Base-by-base conservation (phyloP, 2,797 vertebrate species). In the Channa striata region DNA sequence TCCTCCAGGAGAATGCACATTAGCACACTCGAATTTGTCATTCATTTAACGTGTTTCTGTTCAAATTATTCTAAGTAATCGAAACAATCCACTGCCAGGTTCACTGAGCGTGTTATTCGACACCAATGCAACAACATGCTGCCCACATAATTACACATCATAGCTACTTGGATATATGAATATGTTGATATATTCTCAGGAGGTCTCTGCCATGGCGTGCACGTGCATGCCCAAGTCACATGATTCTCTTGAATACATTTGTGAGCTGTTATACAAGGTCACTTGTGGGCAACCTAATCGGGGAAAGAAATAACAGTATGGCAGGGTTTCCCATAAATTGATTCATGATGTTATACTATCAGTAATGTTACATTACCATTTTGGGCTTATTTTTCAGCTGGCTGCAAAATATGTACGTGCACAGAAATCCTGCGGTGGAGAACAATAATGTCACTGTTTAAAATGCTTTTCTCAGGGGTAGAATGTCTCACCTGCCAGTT, bases 61-160 rank as follows among this genome's bases (percentile, higher is more conserved):
- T 68, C 59, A 47, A 37, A 59, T 80, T 77, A 72, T 69, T 82
- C 62, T 54, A 72, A 87, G 82, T 75, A 65, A 74, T 39, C 67
- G 1, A 68, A 73, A 63, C 39, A 1, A 10, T 69, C 43, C 52
- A 53, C 77, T 70, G 59, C 59, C 48, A 62, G 68, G 71, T 82
- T 85, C 37, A 56, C 65, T 4, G 74, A 50, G 59, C 78, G 77
- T 77, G 78, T 60, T 33, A 73, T 80, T 62, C 62, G 56, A 69
- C 60, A 54, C 70, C 40, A 49, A 20, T 47, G 60, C 64, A 61
- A 12, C 39, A 23, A 62, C 70, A 58, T 36, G 9, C 84, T 73
- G 47, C 73, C 69, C 56, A 68, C 56, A 62, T 91, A 86, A 87
- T 82, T 83, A 68, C 83, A 84, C 61, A 81, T 79, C 75, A 74